A percentile compares a stretch with the other conserved stretches of the same genome.
Evolutionary conservation across 2,113 vertebrate species (phyloP).

Genomic region (Lepus europaeus): DNA sequence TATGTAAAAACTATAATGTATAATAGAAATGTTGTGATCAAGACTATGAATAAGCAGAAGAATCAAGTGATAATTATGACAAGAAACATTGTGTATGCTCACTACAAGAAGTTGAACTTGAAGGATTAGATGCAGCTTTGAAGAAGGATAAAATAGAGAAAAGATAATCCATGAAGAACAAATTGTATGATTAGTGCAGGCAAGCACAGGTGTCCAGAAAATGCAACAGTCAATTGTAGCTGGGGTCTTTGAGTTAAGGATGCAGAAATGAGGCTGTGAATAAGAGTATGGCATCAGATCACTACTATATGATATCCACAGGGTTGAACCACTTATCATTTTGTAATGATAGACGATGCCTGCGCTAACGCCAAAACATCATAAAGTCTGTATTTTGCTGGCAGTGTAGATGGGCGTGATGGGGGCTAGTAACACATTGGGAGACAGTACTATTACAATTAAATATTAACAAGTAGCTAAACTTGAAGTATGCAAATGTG

Average conservation of each 20-base stretch:
- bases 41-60: background rate
- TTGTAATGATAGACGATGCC: background rate
- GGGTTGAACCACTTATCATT: background rate
- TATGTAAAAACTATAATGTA: background rate
- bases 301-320: no score
- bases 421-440: no score
- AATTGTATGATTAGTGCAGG: background rate
- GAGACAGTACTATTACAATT: background rate
- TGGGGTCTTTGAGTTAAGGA: background rate
- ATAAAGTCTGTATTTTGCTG: background rate
- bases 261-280: accelerated
- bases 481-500: background rate
- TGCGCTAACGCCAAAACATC: background rate
- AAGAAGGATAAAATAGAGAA: background rate
- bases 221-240: background rate
- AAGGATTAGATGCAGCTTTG: background rate
- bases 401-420: background rate
- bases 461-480: background rate
- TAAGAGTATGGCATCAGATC: background rate
- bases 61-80: background rate
- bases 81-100: background rate
- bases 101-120: background rate
- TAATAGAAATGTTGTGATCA: background rate
- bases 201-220: background rate
- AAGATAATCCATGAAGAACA: background rate